Percentiles rank a stretch among this genome's conserved stretches.
These are phyloP conservation scores for Zoanthus sansibaricus DNA, from an alignment of 92 coral and sea anemone species.

Conservation along the genomic window DNA sequence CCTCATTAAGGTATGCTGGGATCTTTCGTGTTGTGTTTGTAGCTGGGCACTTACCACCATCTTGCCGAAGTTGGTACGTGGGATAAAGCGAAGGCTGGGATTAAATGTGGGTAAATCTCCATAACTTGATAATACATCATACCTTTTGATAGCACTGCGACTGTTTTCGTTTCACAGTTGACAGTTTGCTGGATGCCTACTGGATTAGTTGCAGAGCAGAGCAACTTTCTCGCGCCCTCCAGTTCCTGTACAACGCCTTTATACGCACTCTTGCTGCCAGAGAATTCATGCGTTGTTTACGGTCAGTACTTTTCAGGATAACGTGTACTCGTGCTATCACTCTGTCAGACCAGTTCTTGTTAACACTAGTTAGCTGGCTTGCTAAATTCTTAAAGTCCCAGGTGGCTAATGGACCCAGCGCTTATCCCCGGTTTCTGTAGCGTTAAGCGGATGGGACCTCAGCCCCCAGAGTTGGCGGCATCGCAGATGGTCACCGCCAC, in stretches of 20 bases:
- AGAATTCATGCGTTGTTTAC: conserved; percentile 78
- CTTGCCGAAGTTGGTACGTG: too few species aligned
- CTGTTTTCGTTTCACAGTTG: conserved; percentile 54
- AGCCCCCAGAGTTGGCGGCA: too few species aligned
- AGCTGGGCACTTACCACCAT: too few species aligned
- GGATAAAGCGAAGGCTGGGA: too few species aligned
- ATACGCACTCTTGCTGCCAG: conserved; percentile 79
- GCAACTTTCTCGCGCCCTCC: conserved; percentile 79
- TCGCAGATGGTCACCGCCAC: too few species aligned
- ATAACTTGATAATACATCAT: neutral
- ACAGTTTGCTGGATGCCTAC: conserved; percentile 85
- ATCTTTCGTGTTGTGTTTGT: too few species aligned
- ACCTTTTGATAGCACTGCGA: neutral
- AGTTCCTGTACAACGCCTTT: conserved; percentile 86
- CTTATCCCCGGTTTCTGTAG: too few species aligned
- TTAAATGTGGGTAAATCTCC: too few species aligned
- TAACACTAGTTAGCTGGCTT: neutral
- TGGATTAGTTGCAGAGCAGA: conserved; percentile 93
- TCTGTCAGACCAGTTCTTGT: neutral
- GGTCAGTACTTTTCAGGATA: conserved; percentile 51
- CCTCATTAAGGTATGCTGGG: too few species aligned
- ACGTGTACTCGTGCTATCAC: neutral
- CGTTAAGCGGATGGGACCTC: too few species aligned
- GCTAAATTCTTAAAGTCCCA: too few species aligned
- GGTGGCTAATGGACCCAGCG: too few species aligned